phyloP scores from a whole-genome alignment of 2,113 vertebrate genomes.

The Scolopax mira region DNA sequence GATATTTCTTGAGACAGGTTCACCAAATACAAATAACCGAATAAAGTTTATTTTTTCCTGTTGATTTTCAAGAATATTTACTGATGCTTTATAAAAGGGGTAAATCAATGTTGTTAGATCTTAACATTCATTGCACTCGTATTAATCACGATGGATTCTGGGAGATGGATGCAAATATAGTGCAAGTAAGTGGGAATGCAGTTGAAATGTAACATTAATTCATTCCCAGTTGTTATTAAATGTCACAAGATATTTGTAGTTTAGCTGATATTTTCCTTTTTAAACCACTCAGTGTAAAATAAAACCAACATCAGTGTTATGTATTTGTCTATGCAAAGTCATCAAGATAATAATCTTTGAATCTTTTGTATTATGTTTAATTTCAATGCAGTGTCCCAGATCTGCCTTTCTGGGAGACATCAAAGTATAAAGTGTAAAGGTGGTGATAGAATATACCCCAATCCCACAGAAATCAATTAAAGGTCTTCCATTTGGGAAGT shows the following conservation, averaged over 20 bases:
- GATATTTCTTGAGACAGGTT: slow-evolving; percentile 7
- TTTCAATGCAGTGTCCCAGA: neutral
- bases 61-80: neutral
- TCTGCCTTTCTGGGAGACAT: neutral
- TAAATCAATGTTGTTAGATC: neutral
- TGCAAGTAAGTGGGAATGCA: neutral
- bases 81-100: neutral
- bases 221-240: slow-evolving; percentile 13
- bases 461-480: slow-evolving; percentile 58
- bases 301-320: neutral
- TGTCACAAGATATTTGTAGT: slow-evolving; percentile 17
- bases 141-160: slow-evolving; percentile 3
- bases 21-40: neutral
- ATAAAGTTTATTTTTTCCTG: neutral
- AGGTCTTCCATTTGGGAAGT: slow-evolving; percentile 4
- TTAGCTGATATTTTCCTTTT: slow-evolving; percentile 24
- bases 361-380: neutral
- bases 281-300: neutral
- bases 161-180: neutral
- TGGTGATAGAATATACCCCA: neutral
- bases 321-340: neutral
- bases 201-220: slow-evolving; percentile 19
- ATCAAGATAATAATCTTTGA: slow-evolving; percentile 4
- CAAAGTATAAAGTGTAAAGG: neutral
- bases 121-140: neutral